Evolutionary conservation across 2,888 invertebrate species (phyloP).

Genomic region (Toxonevra muliebris): DNA sequence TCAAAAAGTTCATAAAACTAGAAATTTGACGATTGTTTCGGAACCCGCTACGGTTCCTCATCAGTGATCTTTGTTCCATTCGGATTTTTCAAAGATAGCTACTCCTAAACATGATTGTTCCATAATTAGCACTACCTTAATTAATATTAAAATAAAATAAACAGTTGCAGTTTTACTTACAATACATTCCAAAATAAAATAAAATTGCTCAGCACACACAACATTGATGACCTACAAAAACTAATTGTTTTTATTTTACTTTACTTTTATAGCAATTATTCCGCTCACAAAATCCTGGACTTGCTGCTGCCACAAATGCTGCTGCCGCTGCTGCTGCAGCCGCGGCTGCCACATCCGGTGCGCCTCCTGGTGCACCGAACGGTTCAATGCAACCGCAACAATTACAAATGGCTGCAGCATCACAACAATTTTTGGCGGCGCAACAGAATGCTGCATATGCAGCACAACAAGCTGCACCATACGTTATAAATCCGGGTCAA

Average conservation of each 20-base stretch:
- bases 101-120: no score
- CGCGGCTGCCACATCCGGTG: constrained; percentile 63
- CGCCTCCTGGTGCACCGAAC: constrained; percentile 70
- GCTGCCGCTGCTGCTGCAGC: constrained; percentile 62
- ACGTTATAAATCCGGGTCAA: constrained; percentile 85
- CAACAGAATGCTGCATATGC: constrained; percentile 72
- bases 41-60: no score
- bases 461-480: constrained; percentile 80
- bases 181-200: constrained; percentile 5
- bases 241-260: constrained; percentile 10
- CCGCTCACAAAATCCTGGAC: constrained; percentile 84
- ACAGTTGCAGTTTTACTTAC: no score
- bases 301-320: constrained; percentile 69
- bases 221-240: not conserved
- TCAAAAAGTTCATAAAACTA: no score
- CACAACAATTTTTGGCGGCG: constrained; percentile 77
- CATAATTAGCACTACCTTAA: not conserved
- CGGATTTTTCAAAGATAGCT: no score
- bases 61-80: no score
- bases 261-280: constrained; percentile 78
- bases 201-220: no score
- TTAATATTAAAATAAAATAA: no score
- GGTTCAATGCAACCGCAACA: constrained; percentile 77
- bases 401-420: constrained; percentile 74
- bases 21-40: no score